Evolutionary conservation across 2,113 vertebrate genomes (phyloP).

Genomic region (Anas platyrhynchos): DNA sequence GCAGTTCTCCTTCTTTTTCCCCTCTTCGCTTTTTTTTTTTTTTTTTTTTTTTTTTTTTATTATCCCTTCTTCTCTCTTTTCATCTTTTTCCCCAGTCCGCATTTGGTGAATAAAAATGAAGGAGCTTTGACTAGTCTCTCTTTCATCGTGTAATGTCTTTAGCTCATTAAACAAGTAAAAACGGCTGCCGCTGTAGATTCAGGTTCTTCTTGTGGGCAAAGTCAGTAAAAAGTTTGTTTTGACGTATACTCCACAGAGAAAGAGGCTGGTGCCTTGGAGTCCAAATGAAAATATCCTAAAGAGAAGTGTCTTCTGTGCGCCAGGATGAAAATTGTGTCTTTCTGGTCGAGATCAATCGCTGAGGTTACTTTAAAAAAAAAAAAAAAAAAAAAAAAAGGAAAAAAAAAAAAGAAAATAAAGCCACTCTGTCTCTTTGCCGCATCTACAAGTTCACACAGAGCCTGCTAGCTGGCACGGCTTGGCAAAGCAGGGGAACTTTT

Average conservation of each 20-base stretch:
- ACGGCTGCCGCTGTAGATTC: constrained; percentile 69
- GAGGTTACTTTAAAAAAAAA: constrained; percentile 62
- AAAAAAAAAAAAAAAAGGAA: not conserved
- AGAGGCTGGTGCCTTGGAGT: constrained; percentile 73
- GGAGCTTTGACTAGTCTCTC: constrained; percentile 69
- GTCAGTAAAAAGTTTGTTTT: constrained; percentile 74
- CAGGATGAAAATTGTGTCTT: constrained; percentile 65
- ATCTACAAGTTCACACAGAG: constrained; percentile 69
- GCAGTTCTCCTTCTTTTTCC: not conserved
- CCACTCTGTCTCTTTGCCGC: constrained; percentile 57
- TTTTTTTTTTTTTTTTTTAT: not conserved
- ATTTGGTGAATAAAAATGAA: constrained; percentile 76
- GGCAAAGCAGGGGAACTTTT: constrained; percentile 68
- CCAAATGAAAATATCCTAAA: constrained; percentile 76
- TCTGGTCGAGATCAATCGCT: constrained; percentile 71
- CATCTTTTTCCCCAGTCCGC: constrained; percentile 38
- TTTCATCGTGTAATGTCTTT: constrained; percentile 75
- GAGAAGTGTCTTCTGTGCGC: constrained; percentile 73
- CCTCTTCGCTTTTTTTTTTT: not conserved
- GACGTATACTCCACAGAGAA: constrained; percentile 74
- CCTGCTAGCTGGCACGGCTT: constrained; percentile 67
- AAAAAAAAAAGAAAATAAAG: not conserved
- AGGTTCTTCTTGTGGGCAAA: constrained; percentile 74
- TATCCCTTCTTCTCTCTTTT: not conserved
- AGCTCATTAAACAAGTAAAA: constrained; percentile 81